phyloP scores from a whole-genome alignment of 2,888 invertebrate species.

The Machimus rusticus region DNA sequence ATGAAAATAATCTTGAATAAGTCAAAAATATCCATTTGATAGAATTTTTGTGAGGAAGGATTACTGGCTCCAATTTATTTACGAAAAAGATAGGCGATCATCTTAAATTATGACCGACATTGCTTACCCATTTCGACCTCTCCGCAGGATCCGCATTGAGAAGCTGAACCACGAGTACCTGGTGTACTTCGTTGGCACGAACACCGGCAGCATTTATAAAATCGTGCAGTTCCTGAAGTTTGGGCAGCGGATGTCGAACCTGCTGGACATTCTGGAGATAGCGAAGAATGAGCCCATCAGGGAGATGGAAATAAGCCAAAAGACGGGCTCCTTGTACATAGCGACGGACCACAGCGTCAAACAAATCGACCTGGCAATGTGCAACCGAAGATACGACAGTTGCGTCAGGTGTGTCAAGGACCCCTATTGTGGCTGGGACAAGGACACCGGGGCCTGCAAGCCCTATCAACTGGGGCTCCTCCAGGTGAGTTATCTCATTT shows the following conservation, averaged over 20 bases:
- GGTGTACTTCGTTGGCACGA: conserved; percentile 91
- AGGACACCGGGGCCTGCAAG: conserved; percentile 84
- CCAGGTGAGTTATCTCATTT: conserved; percentile 53
- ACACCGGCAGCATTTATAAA: conserved; percentile 86
- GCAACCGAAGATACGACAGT: conserved; percentile 88
- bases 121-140: not conserved
- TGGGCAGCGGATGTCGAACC: conserved; percentile 82
- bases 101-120: not conserved
- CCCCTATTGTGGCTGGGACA: conserved; percentile 97
- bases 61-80: not conserved
- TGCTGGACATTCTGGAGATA: conserved; percentile 90
- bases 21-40: not conserved
- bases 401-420: conserved; percentile 93
- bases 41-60: not conserved
- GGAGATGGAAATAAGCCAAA: conserved; percentile 85
- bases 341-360: conserved; percentile 88
- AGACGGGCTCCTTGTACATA: conserved; percentile 87
- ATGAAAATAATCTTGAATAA: no score
- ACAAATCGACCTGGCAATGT: conserved; percentile 89
- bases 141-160: conserved; percentile 61
- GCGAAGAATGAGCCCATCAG: conserved; percentile 88
- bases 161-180: conserved; percentile 74
- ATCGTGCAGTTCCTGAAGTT: conserved; percentile 89
- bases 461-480: conserved; percentile 84
- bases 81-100: not conserved